A percentile compares a stretch with the other conserved stretches of the same genome.
These are phyloP conservation scores for Psittacara wagleri DNA, from an alignment of 2,113 vertebrate species.

Conservation along the genomic window DNA sequence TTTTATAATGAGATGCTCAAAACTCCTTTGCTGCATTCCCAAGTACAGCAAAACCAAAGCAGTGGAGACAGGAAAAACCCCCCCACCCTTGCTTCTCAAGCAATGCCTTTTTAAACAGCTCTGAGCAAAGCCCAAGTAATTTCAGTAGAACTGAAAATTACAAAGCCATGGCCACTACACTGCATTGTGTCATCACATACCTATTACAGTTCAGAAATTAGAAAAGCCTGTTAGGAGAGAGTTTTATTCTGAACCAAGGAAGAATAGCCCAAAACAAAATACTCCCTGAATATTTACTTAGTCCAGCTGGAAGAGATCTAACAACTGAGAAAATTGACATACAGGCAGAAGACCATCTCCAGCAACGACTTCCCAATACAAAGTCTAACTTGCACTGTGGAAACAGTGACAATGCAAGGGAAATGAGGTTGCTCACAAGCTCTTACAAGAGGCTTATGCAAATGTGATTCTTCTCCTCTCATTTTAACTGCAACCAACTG, in stretches of 20 bases:
- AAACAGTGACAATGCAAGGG: background rate
- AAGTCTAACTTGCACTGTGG: background rate
- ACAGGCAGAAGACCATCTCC: background rate
- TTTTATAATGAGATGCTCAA: slow-evolving; percentile 72
- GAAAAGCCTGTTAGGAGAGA: background rate
- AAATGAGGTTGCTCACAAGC: background rate
- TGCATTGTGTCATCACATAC: background rate
- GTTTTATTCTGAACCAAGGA: background rate
- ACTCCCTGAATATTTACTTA: background rate
- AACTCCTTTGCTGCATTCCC: slow-evolving; percentile 3
- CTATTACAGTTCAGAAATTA: background rate
- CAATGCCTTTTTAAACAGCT: background rate
- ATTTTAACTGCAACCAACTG: background rate
- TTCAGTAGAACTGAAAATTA: background rate
- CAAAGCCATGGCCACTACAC: background rate
- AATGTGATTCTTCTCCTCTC: background rate
- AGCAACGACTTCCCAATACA: background rate
- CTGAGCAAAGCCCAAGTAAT: fast-evolving
- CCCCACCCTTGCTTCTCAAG: background rate
- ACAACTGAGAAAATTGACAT: background rate
- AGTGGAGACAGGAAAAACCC: background rate
- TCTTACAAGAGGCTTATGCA: background rate
- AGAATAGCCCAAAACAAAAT: background rate
- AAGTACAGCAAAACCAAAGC: background rate
- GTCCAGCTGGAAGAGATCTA: background rate